Conservation (phyloP, 2,113 vertebrate species). For the Perccottus glenii region DNA sequence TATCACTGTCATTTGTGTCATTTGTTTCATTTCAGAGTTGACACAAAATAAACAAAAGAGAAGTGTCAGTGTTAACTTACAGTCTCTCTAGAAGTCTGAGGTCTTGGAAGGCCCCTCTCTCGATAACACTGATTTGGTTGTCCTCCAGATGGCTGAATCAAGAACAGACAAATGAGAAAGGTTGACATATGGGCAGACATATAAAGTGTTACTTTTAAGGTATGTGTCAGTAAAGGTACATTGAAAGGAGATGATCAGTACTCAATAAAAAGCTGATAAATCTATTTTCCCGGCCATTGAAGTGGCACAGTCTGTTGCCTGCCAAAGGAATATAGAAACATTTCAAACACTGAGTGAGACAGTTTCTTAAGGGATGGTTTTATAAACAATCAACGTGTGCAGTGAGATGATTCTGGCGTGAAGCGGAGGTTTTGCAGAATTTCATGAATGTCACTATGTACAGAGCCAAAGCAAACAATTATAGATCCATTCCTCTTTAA, state of each 20-base stretch:
- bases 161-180: conserved; percentile 37
- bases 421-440: conserved; percentile 31
- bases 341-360: conserved; percentile 41
- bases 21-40: too few relatives aligned
- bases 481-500: conserved; percentile 39
- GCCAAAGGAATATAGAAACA: conserved; percentile 27
- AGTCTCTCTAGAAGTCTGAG: conserved; percentile 94
- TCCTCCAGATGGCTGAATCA: conserved; percentile 91
- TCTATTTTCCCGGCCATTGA: conserved; percentile 35
- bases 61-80: conserved; percentile 80
- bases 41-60: background rate
- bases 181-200: background rate
- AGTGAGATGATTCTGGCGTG: conserved; percentile 34
- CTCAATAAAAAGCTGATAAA: conserved; percentile 36
- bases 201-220: background rate
- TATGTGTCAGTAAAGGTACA: conserved; percentile 8
- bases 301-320: conserved; percentile 15
- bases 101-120: conserved; percentile 97
- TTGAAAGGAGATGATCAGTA: background rate
- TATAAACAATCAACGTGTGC: conserved; percentile 58
- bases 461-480: conserved; percentile 58
- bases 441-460: conserved; percentile 53
- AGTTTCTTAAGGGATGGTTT: conserved; percentile 34
- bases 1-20: too few relatives aligned
- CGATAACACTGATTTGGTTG: conserved; percentile 95